Evolutionary conservation across 2,797 vertebrate species (phyloP).

Genomic region (Hydrophis major): DNA sequence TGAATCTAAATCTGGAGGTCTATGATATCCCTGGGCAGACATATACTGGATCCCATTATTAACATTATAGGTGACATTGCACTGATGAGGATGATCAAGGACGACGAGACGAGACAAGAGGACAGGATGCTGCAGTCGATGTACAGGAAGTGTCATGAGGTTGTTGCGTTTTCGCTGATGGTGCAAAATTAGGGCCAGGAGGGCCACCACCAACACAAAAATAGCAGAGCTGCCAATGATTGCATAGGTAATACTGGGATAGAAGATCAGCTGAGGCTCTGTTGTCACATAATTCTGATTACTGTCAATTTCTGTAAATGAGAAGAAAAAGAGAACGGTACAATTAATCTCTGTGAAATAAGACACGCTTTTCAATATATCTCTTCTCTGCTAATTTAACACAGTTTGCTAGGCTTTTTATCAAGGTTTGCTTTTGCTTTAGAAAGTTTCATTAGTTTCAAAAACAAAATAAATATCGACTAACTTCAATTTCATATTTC

Average conservation of each 20-base stretch:
- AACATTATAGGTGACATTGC: conserved; percentile 82
- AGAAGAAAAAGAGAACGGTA: conserved; percentile 13
- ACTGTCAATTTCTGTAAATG: conserved; percentile 79
- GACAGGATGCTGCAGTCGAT: conserved; percentile 87
- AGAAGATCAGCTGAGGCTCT: conserved; percentile 90
- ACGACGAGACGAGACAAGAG: conserved; percentile 93
- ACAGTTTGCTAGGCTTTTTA: background rate
- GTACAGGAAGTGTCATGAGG: conserved; percentile 86
- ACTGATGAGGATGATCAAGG: conserved; percentile 84
- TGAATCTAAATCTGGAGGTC: conserved; percentile 79
- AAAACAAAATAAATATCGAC: conserved; percentile 13
- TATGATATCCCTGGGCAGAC: conserved; percentile 80
- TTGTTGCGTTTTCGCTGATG: conserved; percentile 94
- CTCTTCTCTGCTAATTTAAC: fast-evolving
- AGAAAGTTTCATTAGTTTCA: background rate
- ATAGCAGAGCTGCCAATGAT: conserved; percentile 95
- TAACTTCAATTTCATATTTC: conserved; percentile 1
- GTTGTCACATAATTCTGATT: conserved; percentile 91
- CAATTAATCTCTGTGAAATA: background rate
- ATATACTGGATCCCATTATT: conserved; percentile 87
- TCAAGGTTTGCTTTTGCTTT: background rate
- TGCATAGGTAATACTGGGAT: conserved; percentile 94
- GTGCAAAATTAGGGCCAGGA: conserved; percentile 89
- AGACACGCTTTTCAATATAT: background rate
- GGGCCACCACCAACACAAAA: conserved; percentile 91